Base-by-base conservation (phyloP, 2,113 vertebrate genomes). In the Silurus asotus region DNA sequence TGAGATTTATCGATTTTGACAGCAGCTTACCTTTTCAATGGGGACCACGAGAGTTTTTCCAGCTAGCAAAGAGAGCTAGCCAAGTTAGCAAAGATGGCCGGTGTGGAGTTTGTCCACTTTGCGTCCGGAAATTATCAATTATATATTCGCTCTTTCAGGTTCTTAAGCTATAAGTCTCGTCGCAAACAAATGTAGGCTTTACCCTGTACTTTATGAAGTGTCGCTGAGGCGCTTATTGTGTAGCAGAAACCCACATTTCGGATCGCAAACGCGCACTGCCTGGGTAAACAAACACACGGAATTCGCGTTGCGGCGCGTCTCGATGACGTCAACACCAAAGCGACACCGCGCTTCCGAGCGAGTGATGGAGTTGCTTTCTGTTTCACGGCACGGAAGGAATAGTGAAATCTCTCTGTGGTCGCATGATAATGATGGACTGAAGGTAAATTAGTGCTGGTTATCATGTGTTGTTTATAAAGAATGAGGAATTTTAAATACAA, bases 71-170 rank as follows among this genome's bases (percentile, higher is more conserved):
- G 5, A 61, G 0, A 75, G 61, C 72, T 84, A 77, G 72, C 83
- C n/a, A 19, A 62, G n/a, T 77, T 64, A 85, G 83, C 72, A 85
- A 58, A 85, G 61, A 84, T 62, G 83, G 65, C 70, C 56, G 82
- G 9, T 28, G 64, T 23, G 9, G 81, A 55, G 81, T 76, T 58
- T 62, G 23, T 28, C 20, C 62, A 82, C 62, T 67, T 69, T 14
- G 20, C 48, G 48, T 28, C 2, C n/a, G n/a, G 69, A 69, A 53
- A n/a, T n/a, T 17, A 58, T 8, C 53, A 61, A 45, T 65, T 69
- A 37, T 11, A 55, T 53, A 9, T 80, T 80, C 13, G 28, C 28
- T 48, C 3, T 11, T 45, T 61, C 8, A 17, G 6, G 17, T 80
- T 45, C 17, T 4, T 13, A 23, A 61, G 1, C 37, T 80, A 3